Conservation (phyloP, 2,113 vertebrate species). For the Halcyon senegalensis region DNA sequence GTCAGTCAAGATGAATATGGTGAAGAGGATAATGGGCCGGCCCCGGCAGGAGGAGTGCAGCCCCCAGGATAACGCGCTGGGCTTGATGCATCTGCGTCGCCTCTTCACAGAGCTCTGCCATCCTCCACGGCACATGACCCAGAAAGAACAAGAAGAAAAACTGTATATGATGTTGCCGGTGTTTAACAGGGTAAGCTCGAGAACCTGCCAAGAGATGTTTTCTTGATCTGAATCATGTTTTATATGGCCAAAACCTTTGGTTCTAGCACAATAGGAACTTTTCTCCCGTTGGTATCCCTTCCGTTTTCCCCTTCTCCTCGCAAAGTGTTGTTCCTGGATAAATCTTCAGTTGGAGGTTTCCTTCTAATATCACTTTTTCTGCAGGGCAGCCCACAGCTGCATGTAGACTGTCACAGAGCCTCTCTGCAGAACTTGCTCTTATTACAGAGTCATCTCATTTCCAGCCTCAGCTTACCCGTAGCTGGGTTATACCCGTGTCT, state of each 20-base stretch:
- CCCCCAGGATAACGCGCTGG: slow-evolving; percentile 96
- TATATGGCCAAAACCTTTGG: not conserved
- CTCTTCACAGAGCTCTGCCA: slow-evolving; percentile 97
- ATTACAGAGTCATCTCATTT: not conserved
- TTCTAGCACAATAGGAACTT: not conserved
- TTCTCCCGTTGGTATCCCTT: not conserved
- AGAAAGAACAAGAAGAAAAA: slow-evolving; percentile 99
- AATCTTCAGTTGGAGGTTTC: not conserved
- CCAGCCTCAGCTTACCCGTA: not conserved
- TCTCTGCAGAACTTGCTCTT: not conserved
- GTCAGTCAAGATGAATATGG: slow-evolving; percentile 97
- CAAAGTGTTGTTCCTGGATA: not conserved
- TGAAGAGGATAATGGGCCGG: slow-evolving; percentile 99
- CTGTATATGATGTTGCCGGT: slow-evolving; percentile 99
- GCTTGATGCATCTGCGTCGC: slow-evolving; percentile 96
- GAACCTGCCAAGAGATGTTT: not conserved
- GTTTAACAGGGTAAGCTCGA: slow-evolving; percentile 90
- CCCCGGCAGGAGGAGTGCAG: slow-evolving; percentile 98
- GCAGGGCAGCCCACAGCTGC: not conserved
- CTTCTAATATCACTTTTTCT: not conserved
- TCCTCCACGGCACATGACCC: slow-evolving; percentile 96
- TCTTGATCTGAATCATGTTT: not conserved
- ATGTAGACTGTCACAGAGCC: not conserved
- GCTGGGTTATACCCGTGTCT: not conserved
- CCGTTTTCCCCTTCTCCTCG: not conserved